These are phyloP conservation scores for Rachycentron canadum DNA, from an alignment of 2,797 vertebrate species.

Conservation along the genomic window DNA sequence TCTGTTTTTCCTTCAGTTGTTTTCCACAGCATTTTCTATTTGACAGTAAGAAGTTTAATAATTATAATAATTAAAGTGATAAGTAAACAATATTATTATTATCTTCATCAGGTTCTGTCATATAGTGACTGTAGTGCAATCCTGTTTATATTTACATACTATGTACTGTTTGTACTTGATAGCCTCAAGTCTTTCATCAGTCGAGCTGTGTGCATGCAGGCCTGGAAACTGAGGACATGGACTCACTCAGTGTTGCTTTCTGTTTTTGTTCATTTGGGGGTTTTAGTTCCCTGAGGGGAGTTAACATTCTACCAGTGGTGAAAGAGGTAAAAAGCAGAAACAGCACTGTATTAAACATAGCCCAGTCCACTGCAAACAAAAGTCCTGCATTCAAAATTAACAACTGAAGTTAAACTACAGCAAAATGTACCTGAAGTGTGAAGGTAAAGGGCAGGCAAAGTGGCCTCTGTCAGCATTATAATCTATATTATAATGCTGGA, in stretches of 20 bases:
- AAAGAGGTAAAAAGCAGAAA: not conserved
- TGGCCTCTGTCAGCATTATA: not conserved
- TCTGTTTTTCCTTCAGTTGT: not conserved
- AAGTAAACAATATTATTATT: not conserved
- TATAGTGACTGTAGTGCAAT: not conserved
- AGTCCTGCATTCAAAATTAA: not conserved
- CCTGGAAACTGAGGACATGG: not conserved
- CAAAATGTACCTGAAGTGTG: not conserved
- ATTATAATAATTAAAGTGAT: not conserved
- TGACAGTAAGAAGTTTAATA: not conserved
- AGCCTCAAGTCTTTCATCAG: not conserved
- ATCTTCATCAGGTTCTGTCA: not conserved
- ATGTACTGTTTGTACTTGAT: not conserved
- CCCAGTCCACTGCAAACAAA: too few relatives aligned
- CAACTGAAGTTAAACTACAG: not conserved
- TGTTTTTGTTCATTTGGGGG: not conserved
- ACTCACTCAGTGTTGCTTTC: not conserved
- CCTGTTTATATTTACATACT: not conserved
- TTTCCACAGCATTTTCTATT: not conserved
- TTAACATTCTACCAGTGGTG: not conserved
- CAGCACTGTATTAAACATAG: not conserved
- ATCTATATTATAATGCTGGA: constrained; percentile 3
- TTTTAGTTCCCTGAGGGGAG: not conserved
- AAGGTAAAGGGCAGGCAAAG: not conserved
- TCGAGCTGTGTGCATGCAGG: not conserved